Evolutionary conservation across 2,888 invertebrate species (phyloP).

Genomic region (Cryptocephalus moraei): DNA sequence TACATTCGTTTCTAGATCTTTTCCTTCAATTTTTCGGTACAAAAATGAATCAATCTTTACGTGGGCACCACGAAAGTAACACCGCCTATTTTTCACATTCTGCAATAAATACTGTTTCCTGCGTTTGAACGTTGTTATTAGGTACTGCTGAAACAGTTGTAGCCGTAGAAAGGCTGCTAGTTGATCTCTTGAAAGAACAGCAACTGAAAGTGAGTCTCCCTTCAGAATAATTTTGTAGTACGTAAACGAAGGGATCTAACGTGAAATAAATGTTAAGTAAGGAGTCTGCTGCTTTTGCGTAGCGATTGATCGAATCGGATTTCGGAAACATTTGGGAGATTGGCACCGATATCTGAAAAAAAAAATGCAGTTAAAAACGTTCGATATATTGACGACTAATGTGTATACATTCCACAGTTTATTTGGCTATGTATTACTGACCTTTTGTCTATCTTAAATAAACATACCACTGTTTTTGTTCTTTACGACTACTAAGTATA

Average conservation of each 20-base stretch:
- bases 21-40: too few species aligned
- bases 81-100: too few species aligned
- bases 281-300: slow-evolving; percentile 56
- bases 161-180: slow-evolving; percentile 18
- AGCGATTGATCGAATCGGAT: slow-evolving; percentile 32
- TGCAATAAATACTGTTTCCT: background rate
- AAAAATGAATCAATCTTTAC: too few species aligned
- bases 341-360: slow-evolving; percentile 53
- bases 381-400: too few species aligned
- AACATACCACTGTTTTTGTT: too few species aligned
- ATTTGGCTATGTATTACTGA: too few species aligned
- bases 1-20: too few species aligned
- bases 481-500: too few species aligned
- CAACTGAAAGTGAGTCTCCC: slow-evolving; percentile 20
- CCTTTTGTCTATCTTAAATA: too few species aligned
- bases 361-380: background rate
- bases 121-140: slow-evolving; percentile 17
- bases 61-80: too few species aligned
- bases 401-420: too few species aligned
- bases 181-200: slow-evolving; percentile 18
- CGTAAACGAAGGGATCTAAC: slow-evolving; percentile 75
- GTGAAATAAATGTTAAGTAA: slow-evolving; percentile 74
- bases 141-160: slow-evolving; percentile 17
- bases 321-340: slow-evolving; percentile 42
- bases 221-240: slow-evolving; percentile 52